Evolutionary conservation across 2,113 vertebrate species (phyloP).

Genomic region (Crotalus tigris): DNA sequence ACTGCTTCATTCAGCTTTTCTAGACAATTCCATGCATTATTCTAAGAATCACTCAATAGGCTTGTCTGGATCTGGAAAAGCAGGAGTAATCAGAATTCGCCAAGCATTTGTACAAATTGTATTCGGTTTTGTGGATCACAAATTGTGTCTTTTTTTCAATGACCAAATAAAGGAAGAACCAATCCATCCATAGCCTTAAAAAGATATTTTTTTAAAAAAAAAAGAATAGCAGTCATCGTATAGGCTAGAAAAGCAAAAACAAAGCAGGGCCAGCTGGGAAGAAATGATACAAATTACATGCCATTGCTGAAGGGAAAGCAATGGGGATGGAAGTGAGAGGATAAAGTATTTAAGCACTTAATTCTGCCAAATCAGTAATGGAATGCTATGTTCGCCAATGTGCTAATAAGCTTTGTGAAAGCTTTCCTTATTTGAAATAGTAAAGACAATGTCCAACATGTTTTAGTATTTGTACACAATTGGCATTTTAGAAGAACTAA

Average conservation of each 20-base stretch:
- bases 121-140: background rate
- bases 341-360: constrained; percentile 47
- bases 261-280: constrained; percentile 62
- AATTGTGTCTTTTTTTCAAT: background rate
- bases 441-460: constrained; percentile 60
- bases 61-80: background rate
- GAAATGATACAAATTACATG: constrained; percentile 53
- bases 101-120: background rate
- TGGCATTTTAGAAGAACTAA: constrained; percentile 12
- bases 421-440: constrained; percentile 64
- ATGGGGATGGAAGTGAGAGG: constrained; percentile 15
- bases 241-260: constrained; percentile 58
- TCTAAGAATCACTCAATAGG: background rate
- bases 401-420: constrained; percentile 69
- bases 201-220: constrained; percentile 7
- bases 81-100: background rate
- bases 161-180: background rate
- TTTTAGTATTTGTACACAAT: constrained; percentile 16
- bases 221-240: constrained; percentile 47
- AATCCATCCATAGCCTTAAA: constrained; percentile 30
- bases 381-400: constrained; percentile 59
- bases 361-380: constrained; percentile 70
- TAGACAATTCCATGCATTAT: background rate
- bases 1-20: background rate
- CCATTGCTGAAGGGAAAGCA: constrained; percentile 39